A percentile compares a stretch with the other conserved stretches of the same genome.
Conservation (phyloP, 2,113 vertebrate species). For the Sminthopsis crassicaudata region DNA sequence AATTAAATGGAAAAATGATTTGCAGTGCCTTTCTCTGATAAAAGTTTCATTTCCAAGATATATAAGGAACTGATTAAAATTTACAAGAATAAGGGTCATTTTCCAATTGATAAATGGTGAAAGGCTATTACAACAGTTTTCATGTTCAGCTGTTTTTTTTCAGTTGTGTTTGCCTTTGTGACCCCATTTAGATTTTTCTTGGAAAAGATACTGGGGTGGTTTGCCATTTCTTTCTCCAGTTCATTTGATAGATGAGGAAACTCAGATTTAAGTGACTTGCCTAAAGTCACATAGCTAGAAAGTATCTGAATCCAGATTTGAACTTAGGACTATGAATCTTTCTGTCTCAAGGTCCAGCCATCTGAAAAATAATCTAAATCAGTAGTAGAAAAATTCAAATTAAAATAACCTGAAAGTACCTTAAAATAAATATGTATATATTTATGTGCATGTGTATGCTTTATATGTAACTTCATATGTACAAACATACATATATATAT, state of each 20-base stretch:
- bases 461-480: background rate
- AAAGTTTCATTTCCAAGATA: background rate
- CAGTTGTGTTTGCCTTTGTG: background rate
- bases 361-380: background rate
- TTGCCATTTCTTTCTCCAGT: background rate
- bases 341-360: background rate
- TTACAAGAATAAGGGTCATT: background rate
- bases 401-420: background rate
- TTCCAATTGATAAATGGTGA: background rate
- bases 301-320: background rate
- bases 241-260: background rate
- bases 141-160: background rate
- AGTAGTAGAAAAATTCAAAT: background rate
- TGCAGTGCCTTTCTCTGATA: background rate
- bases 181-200: background rate
- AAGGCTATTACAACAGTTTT: background rate
- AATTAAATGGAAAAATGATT: background rate
- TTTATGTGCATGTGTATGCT: background rate
- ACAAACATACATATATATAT: too few species aligned
- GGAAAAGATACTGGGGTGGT: background rate
- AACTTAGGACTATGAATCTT: background rate
- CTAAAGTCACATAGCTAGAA: background rate
- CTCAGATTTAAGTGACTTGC: background rate
- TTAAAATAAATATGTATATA: background rate
- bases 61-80: background rate